Base-by-base conservation (phyloP, 2,888 invertebrate species). In the Nephrotoma appendiculata region DNA sequence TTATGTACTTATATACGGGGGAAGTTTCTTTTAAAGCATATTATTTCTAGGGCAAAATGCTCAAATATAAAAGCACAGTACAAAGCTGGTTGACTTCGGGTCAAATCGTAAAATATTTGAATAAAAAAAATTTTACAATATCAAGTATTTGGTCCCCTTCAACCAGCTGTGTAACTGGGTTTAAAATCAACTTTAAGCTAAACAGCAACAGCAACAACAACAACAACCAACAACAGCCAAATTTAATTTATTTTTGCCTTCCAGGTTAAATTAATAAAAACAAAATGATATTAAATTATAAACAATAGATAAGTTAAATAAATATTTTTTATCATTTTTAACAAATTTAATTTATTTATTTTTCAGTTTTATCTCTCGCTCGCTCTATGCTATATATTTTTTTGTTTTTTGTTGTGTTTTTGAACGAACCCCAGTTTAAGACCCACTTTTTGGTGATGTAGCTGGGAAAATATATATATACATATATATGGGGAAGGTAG, bases 81-180 rank as follows among this genome's bases (percentile, higher is more conserved):
- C 91, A 91, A 93, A 94, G 94, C 94, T 94, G 94, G 94, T 94
- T 94, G 94, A 93, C 92, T 92, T 92, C 93, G 94, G 94, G 93
- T 94, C 94, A 94, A 94, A 94, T 94, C 93, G 71, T 71, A 71
- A 71, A 71, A 71, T 71, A 71, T 71, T 71, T 71, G 31, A 71
- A 31, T 31, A 31, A 31, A 71, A 71, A 71, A 90, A 89, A 90
- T 90, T 88, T 52, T 71, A 71, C 71, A 71, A 88, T 90, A 90
- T 89, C 89, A 90, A 90, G 91, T 92, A 94, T 94, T 95, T 94
- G 95, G 94, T 95, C 95, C 95, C 94, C 94, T 94, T 95, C 94
- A 95, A 95, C 94, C 94, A 95, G 94, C 94, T 95, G 94, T 94
- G 71, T 71, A 71, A 71, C 71, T 71, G 31, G 19, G 71, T 71